These are phyloP conservation scores for Gouania willdenowi DNA, from an alignment of 2,797 vertebrate species.

Conservation along the genomic window DNA sequence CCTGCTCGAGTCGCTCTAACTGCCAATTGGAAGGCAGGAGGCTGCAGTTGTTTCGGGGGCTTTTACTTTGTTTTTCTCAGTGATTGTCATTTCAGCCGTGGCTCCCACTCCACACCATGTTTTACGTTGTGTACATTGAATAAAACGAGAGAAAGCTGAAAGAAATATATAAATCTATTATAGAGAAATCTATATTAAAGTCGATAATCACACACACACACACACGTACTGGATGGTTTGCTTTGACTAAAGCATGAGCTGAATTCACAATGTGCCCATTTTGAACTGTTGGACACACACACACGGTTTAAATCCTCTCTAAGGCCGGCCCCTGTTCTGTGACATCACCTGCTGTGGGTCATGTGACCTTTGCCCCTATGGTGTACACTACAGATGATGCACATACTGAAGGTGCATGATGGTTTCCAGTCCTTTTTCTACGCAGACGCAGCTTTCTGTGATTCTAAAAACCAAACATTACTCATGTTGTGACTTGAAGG, in stretches of 20 bases:
- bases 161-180: constrained; percentile 77
- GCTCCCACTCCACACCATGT: constrained; percentile 72
- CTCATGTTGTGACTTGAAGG: constrained; percentile 61
- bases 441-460: constrained; percentile 50
- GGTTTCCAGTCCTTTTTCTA: constrained; percentile 44
- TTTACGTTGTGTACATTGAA: constrained; percentile 98
- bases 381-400: constrained; percentile 66
- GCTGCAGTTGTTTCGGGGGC: constrained; percentile 74
- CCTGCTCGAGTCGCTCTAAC: constrained; percentile 53
- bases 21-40: constrained; percentile 71
- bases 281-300: constrained; percentile 46
- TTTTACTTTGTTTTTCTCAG: constrained; percentile 80
- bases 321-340: constrained; percentile 29
- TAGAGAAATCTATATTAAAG: constrained; percentile 78
- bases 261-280: constrained; percentile 94
- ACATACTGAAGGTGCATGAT: constrained; percentile 27
- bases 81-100: constrained; percentile 99
- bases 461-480: constrained; percentile 65
- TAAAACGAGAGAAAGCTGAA: constrained; percentile 86
- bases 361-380: constrained; percentile 56
- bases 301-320: constrained; percentile 23
- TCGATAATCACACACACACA: constrained; percentile 87
- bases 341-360: constrained; percentile 61
- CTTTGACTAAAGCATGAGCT: constrained; percentile 98
- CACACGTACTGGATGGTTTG: constrained; percentile 98